Percentiles rank a stretch among this genome's conserved stretches.
Evolutionary conservation across 2,888 invertebrate species (phyloP).

Genomic region (Sinodicranocentrus sp.): DNA sequence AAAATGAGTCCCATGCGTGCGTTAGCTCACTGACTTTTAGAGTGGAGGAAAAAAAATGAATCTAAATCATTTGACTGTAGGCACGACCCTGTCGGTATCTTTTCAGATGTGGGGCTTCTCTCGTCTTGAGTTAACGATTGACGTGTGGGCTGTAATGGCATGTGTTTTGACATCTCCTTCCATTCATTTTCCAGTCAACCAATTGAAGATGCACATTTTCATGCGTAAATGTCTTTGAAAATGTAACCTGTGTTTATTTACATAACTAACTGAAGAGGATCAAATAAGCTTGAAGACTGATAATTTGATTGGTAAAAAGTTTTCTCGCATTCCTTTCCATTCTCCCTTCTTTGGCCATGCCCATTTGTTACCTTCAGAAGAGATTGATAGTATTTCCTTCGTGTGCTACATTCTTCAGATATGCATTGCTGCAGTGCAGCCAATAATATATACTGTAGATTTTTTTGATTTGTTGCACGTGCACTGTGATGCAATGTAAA

Average conservation of each 20-base stretch:
- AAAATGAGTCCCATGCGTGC: too few species aligned
- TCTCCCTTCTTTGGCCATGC: constrained; percentile 43
- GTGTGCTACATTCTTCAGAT: neutral
- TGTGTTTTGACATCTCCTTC: constrained; percentile 37
- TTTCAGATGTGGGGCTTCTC: neutral
- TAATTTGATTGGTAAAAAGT: constrained; percentile 50
- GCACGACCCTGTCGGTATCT: constrained; percentile 2
- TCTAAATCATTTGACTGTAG: neutral
- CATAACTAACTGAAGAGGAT: constrained; percentile 33
- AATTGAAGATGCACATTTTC: neutral
- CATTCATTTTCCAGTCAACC: constrained; percentile 59
- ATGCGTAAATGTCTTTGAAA: neutral
- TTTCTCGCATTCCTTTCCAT: constrained; percentile 43
- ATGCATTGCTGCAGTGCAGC: neutral
- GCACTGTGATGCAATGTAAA: neutral
- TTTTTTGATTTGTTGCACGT: too few species aligned
- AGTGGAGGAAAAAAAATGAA: neutral
- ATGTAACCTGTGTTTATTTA: constrained; percentile 32
- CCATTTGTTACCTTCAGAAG: constrained; percentile 31
- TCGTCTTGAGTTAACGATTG: constrained; percentile 40
- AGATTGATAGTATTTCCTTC: neutral
- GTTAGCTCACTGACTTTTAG: neutral
- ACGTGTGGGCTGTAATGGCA: constrained; percentile 44
- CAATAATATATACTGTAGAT: too few species aligned
- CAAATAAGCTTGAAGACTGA: constrained; percentile 22